phyloP scores from a whole-genome alignment of 2,797 vertebrate species.

The Sebastes miniatus region DNA sequence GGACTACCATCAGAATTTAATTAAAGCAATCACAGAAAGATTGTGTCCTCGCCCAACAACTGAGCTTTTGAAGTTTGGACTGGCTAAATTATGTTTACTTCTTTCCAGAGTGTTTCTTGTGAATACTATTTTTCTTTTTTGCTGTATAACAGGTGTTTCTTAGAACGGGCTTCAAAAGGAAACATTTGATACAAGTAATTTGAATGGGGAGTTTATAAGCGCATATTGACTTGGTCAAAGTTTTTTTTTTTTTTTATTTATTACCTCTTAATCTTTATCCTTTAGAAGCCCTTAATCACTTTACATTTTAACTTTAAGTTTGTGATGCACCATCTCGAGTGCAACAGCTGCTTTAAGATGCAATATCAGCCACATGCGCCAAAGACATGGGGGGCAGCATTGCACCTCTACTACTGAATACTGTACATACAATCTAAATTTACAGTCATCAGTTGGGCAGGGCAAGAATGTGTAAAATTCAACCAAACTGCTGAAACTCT shows the following conservation, averaged over 20 bases:
- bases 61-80: slow-evolving; percentile 54
- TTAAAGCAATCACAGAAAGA: slow-evolving; percentile 60
- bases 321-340: not conserved
- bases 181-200: not conserved
- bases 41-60: slow-evolving; percentile 37
- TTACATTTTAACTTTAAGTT: not conserved
- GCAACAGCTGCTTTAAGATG: too few species aligned
- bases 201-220: not conserved
- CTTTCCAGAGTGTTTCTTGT: slow-evolving; percentile 13
- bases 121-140: not conserved
- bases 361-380: too few species aligned
- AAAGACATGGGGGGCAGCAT: too few species aligned
- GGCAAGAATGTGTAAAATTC: too few species aligned
- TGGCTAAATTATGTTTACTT: slow-evolving; percentile 50
- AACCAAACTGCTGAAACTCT: too few species aligned
- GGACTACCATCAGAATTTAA: slow-evolving; percentile 65
- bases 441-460: too few species aligned
- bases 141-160: slow-evolving; percentile 21
- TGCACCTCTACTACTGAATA: too few species aligned
- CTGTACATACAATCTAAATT: too few species aligned
- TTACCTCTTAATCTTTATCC: not conserved
- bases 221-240: not conserved
- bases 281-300: not conserved
- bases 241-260: not conserved
- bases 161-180: not conserved